phyloP scores from a whole-genome alignment of 2,797 vertebrate genomes.

The Chiloscyllium punctatum region DNA sequence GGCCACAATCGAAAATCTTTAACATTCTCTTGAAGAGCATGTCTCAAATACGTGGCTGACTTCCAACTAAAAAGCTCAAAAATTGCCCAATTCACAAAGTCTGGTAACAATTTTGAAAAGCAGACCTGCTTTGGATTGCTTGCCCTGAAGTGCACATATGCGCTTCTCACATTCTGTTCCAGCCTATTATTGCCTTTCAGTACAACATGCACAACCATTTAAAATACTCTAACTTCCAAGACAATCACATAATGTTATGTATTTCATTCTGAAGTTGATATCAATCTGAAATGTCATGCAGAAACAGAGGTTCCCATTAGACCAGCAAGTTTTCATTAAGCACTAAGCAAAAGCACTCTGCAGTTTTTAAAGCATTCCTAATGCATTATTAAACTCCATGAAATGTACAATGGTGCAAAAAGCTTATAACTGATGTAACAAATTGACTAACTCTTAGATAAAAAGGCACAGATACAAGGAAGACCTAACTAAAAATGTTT shows the following conservation, averaged over 20 bases:
- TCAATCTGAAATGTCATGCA: slow-evolving; percentile 76
- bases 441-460: slow-evolving; percentile 13
- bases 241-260: slow-evolving; percentile 7
- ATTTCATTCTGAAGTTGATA: slow-evolving; percentile 55
- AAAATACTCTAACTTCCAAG: not conserved
- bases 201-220: not conserved
- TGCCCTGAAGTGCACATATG: not conserved
- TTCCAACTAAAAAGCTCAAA: not conserved
- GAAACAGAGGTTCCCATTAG: slow-evolving; percentile 78
- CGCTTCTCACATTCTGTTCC: not conserved
- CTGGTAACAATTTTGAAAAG: not conserved
- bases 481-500: not conserved
- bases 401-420: slow-evolving; percentile 68
- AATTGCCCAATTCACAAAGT: not conserved
- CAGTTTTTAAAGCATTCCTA: slow-evolving; percentile 67
- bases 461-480: not conserved
- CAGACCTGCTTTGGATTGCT: not conserved
- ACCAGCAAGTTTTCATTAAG: slow-evolving; percentile 77
- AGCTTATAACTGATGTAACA: slow-evolving; percentile 44
- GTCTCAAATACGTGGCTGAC: not conserved
- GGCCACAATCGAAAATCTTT: not conserved
- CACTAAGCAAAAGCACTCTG: slow-evolving; percentile 65
- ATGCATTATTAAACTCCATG: slow-evolving; percentile 70
- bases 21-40: not conserved
- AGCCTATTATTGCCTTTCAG: not conserved